Base-by-base conservation (phyloP, 2,113 vertebrate species). In the Gadus macrocephalus region DNA sequence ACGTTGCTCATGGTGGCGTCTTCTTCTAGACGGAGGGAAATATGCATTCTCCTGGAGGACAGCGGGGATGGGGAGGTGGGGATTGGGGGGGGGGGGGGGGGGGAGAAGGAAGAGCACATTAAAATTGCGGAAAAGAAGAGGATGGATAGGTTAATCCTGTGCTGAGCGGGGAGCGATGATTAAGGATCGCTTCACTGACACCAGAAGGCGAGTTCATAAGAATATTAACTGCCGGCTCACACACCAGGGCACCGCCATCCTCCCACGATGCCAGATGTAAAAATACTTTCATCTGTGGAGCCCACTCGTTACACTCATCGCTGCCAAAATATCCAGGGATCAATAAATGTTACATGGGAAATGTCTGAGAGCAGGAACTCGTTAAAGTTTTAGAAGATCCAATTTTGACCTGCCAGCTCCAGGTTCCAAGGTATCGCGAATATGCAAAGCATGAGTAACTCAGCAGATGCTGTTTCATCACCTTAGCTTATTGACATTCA, bases 1-100 rank as follows among this genome's bases (percentile, higher is more conserved):
- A 97, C 91, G 93, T 99, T 99, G 87, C 91, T 93, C 97, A 99
- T 99, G 93, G 92, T 96, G 94, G 89, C 92, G 93, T 96, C 93
- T 95, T 92, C 92, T 92, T 95, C 94, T 91, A 89, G 89, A 84
- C 84, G 80, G 85, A 91, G 91, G 89, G 92, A 91, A 92, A 96
- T 92, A 91, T 94, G 95, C 96, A 98, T 98, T 94, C 94, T 97
- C 94, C 95, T 96, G 89, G 78, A 53, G 71, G 16, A 15, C 42
- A 70, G 38, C 6, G 38, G 42, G 42, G 42, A 22, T 9, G 6
- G 42, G 5, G 42, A 60, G 5, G 31, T 4, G 53, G 3, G 22
- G 14, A 14, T 7, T 2, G 60, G 19, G n/a, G 22, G 15, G 16
- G n/a, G 12, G 20, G 6, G 42, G 5, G 42, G n/a, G 22, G 15